Conservation (phyloP, 37 sponge, comb jelly and placozoan genomes). For the Agelas oroides region DNA sequence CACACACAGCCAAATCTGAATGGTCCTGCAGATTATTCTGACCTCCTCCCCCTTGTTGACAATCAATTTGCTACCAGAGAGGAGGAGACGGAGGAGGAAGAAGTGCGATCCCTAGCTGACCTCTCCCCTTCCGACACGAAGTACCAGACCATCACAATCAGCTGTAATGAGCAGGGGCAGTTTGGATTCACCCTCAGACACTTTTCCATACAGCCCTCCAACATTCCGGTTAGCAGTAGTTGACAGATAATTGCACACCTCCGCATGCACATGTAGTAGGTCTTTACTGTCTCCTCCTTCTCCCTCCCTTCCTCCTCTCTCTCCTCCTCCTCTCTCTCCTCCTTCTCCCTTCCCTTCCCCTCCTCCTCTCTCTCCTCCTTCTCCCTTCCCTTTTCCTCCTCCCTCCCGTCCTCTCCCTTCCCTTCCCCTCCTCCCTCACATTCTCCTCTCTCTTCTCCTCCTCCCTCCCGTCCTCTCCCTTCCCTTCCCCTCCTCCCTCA, state of each 20-base stretch:
- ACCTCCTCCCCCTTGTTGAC: background rate
- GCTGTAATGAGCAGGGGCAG: constrained; percentile 23
- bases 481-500: background rate
- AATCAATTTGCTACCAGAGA: too few species aligned
- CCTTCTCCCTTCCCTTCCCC: background rate
- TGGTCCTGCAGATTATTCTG: background rate
- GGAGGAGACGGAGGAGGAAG: background rate
- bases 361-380: background rate
- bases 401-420: background rate
- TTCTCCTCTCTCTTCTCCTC: too few species aligned
- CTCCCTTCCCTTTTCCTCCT: background rate
- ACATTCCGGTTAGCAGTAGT: constrained; percentile 40
- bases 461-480: background rate
- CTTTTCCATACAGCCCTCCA: constrained; percentile 58
- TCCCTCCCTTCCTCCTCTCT: background rate
- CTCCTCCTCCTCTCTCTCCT: background rate
- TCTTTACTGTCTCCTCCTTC: too few species aligned
- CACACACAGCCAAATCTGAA: background rate
- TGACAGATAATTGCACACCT: background rate
- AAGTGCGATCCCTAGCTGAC: constrained; percentile 17
- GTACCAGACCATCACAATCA: constrained; percentile 39
- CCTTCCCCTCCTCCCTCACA: background rate
- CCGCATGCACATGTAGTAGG: background rate
- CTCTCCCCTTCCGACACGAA: constrained; percentile 29
- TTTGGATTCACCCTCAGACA: constrained; percentile 70